phyloP scores from a whole-genome alignment of 2,113 vertebrate genomes.

The Lophura nycthemera region DNA sequence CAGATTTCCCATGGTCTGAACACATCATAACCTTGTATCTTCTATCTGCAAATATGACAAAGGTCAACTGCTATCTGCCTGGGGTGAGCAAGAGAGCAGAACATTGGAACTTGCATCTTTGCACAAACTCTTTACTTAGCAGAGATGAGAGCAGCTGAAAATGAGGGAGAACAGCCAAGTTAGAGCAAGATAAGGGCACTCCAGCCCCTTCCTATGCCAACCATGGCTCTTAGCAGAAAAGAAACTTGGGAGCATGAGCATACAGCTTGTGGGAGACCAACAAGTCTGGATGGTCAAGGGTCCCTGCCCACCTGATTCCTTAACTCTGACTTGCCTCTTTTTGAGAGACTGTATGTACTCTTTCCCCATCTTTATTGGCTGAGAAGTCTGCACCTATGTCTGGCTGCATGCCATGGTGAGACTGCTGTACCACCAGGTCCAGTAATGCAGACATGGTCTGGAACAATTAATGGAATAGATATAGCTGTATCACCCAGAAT shows the following conservation, averaged over 20 bases:
- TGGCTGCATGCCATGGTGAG: background rate
- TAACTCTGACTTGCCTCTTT: background rate
- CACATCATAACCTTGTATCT: background rate
- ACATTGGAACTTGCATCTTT: background rate
- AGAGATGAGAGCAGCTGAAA: background rate
- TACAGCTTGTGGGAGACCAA: background rate
- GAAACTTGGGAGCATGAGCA: background rate
- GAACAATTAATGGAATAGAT: accelerated
- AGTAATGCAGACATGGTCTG: accelerated
- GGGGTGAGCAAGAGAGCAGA: background rate
- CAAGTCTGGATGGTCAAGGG: background rate
- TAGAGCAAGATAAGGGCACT: background rate
- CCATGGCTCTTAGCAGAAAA: background rate
- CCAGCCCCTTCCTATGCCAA: background rate
- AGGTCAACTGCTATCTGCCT: background rate
- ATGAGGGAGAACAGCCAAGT: background rate
- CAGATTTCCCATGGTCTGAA: conserved; percentile 6
- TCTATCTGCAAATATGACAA: background rate
- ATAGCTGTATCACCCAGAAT: background rate
- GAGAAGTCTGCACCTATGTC: background rate
- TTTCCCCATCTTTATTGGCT: too few relatives aligned
- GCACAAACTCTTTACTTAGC: background rate
- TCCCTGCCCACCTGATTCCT: background rate
- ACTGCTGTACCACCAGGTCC: too few relatives aligned
- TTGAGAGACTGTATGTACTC: background rate